These are phyloP conservation scores for Acrossocheilus fasciatus DNA, from an alignment of 2,797 vertebrate species.

Conservation along the genomic window DNA sequence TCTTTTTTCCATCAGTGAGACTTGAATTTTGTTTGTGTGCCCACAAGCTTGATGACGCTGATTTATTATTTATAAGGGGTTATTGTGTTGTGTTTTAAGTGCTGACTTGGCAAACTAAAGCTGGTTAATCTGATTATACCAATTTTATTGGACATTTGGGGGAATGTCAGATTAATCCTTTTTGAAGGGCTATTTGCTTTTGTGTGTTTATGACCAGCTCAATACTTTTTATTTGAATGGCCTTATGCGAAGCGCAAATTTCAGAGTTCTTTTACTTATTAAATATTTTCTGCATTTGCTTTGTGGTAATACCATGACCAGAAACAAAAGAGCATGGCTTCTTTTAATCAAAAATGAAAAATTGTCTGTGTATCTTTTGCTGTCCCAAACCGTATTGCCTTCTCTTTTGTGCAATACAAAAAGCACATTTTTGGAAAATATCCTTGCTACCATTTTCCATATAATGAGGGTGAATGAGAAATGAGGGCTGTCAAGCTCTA, in stretches of 20 bases:
- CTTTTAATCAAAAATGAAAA: not conserved
- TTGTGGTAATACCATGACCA: not conserved
- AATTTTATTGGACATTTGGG: constrained; percentile 10
- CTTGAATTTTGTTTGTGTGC: not conserved
- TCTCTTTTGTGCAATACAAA: not conserved
- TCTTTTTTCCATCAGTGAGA: not conserved
- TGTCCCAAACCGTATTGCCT: not conserved
- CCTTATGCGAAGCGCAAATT: not conserved
- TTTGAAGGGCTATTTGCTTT: constrained; percentile 4
- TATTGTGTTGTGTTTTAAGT: constrained; percentile 5
- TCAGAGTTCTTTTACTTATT: constrained; percentile 18
- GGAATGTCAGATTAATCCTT: constrained; percentile 7
- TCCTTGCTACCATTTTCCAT: not conserved
- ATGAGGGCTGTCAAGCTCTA: not conserved
- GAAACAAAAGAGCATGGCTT: not conserved
- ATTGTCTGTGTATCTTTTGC: not conserved
- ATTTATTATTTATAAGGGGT: constrained; percentile 26
- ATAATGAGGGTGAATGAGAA: not conserved
- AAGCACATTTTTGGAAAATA: not conserved
- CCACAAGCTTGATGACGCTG: constrained; percentile 8
- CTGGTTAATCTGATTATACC: not conserved
- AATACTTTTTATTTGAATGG: not conserved
- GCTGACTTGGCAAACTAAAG: not conserved
- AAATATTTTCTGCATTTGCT: constrained; percentile 11
- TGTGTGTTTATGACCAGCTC: constrained; percentile 2